phyloP scores from a whole-genome alignment of 1,140 invertebrate species.

The Drosophila ironensis region DNA sequence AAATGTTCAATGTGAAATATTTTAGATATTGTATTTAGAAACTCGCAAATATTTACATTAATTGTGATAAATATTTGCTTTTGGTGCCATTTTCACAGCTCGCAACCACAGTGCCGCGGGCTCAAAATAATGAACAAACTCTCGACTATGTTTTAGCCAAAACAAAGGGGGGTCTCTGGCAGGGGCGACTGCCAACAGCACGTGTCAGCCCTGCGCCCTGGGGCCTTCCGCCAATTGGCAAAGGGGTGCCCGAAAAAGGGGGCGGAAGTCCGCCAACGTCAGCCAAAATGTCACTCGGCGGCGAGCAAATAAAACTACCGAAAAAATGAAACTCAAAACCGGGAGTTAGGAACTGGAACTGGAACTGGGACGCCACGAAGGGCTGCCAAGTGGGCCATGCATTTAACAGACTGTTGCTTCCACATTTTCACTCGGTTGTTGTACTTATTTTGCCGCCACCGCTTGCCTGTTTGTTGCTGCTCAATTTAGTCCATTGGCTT shows the following conservation, averaged over 20 bases:
- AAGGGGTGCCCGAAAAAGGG: background rate
- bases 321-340: constrained; percentile 26
- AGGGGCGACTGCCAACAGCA: constrained; percentile 39
- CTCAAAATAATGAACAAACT: constrained; percentile 64
- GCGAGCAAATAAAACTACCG: constrained; percentile 63
- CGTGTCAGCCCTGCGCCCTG: constrained; percentile 28
- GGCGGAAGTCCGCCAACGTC: constrained; percentile 28
- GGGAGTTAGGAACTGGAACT: constrained; percentile 3
- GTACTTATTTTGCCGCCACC: background rate
- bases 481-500: constrained; percentile 66
- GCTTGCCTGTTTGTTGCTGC: constrained; percentile 29
- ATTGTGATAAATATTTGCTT: background rate
- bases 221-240: constrained; percentile 3
- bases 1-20: too few relatives aligned
- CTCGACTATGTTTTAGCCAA: constrained; percentile 11
- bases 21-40: background rate
- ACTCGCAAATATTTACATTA: background rate
- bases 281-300: constrained; percentile 60
- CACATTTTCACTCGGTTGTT: constrained; percentile 1
- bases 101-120: constrained; percentile 31
- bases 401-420: constrained; percentile 67
- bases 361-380: background rate
- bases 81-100: background rate
- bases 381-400: constrained; percentile 40
- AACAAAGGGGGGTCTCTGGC: background rate